These are phyloP conservation scores for Luidia sarsii DNA, from an alignment of 53 echinoderm and acorn worm species.

Conservation along the genomic window DNA sequence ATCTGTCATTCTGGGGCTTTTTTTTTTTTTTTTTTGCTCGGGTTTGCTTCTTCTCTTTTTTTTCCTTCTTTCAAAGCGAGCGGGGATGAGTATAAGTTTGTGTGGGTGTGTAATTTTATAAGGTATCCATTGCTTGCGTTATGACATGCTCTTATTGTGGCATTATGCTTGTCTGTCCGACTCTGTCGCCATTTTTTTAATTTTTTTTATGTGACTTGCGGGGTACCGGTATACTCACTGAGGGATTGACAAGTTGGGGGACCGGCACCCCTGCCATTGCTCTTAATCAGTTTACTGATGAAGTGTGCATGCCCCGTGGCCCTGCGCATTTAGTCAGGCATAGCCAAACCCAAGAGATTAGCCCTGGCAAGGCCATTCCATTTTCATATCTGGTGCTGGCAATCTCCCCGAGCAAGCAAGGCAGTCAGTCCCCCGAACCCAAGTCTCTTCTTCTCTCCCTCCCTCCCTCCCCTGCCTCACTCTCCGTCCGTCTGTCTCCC, in stretches of 20 bases:
- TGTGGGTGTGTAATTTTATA: no score
- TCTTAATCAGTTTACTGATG: constrained; percentile 68
- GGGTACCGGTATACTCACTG: constrained; percentile 33
- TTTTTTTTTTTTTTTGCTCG: not conserved
- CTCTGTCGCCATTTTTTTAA: not conserved
- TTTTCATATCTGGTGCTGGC: constrained; percentile 44
- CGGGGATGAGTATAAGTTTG: no score
- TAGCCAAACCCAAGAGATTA: constrained; percentile 60
- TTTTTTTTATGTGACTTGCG: not conserved
- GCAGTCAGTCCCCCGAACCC: not conserved
- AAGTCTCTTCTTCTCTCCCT: constrained; percentile 4
- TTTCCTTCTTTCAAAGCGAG: no score
- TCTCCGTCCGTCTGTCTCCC: no score
- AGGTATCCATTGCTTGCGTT: no score
- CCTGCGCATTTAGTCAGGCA: constrained; percentile 58
- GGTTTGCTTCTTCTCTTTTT: no score
- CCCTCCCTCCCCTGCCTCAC: no score
- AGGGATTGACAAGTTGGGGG: constrained; percentile 61
- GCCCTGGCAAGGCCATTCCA: constrained; percentile 55
- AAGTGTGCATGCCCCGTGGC: constrained; percentile 52
- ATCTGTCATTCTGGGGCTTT: constrained; percentile 29
- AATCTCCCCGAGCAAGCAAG: constrained; percentile 21
- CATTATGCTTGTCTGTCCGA: constrained; percentile 20
- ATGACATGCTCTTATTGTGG: not conserved
- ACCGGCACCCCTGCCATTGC: constrained; percentile 46